A percentile compares a stretch with the other conserved stretches of the same genome.
Evolutionary conservation across 53 echinoderm and acorn worm genomes (phyloP).

Genomic region (Echinometra lucunter): DNA sequence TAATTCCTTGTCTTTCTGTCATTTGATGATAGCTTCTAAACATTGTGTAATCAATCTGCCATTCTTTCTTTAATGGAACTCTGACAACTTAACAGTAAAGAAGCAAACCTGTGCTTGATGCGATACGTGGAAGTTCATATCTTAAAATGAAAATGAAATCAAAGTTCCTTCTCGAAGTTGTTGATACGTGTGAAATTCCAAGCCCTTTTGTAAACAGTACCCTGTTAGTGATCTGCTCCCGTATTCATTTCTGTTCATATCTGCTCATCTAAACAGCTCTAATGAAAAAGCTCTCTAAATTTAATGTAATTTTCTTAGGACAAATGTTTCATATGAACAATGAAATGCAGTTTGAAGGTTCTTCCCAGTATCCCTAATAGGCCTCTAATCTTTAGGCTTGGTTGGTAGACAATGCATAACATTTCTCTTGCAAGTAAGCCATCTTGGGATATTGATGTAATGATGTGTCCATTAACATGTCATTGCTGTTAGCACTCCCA

Average conservation of each 20-base stretch:
- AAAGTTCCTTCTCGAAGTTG: not conserved
- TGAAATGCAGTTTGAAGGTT: not conserved
- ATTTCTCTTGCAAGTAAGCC: not conserved
- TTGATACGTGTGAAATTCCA: not conserved
- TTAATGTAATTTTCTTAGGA: not conserved
- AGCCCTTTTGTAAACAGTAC: not conserved
- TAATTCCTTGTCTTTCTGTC: not conserved
- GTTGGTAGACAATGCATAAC: not conserved
- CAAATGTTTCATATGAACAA: not conserved
- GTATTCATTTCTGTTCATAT: not conserved
- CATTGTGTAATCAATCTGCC: not conserved
- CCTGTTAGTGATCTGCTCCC: not conserved
- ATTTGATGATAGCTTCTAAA: not conserved
- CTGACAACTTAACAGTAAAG: not conserved
- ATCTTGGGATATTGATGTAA: not conserved
- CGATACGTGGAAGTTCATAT: not conserved
- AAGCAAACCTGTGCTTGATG: not conserved
- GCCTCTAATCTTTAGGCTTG: not conserved
- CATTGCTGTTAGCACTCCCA: not conserved
- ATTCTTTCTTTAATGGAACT: not conserved
- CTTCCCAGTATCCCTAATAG: not conserved
- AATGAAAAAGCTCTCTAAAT: not conserved
- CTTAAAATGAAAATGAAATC: not conserved
- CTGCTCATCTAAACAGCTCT: not conserved
- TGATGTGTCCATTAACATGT: not conserved